Percentiles rank a stretch among this genome's conserved stretches.
phyloP scores from a whole-genome alignment of 1,140 invertebrate species.

The Euura lappo region DNA sequence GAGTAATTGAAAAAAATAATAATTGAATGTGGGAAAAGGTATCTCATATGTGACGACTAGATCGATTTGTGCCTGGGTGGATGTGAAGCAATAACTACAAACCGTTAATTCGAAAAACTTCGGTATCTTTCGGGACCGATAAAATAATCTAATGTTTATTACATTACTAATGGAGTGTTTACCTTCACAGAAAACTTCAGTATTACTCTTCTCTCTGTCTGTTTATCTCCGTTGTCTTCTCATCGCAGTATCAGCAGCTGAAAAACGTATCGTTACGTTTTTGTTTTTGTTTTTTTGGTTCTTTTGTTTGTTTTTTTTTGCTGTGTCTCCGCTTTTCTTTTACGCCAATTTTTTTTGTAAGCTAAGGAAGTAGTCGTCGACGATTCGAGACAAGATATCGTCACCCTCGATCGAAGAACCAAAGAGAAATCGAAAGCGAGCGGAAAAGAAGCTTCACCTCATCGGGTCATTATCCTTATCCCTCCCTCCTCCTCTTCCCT shows the following conservation, averaged over 20 bases:
- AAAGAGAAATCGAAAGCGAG: conserved; percentile 44
- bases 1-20: no score
- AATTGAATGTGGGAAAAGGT: no score
- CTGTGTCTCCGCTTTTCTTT: no score
- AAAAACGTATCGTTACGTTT: conserved; percentile 33
- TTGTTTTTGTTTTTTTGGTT: no score
- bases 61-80: no score
- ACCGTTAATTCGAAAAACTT: no score
- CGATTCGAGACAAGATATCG: conserved; percentile 14
- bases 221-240: no score
- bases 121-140: no score
- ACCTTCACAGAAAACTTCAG: conserved; percentile 48
- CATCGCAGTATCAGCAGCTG: conserved; percentile 31
- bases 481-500: no score
- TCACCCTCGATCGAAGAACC: conserved; percentile 37
- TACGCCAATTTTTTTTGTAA: conserved; percentile 24
- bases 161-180: conserved; percentile 47
- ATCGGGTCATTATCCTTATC: background rate
- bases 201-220: conserved; percentile 35
- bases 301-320: no score
- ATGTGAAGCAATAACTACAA: no score
- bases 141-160: conserved; percentile 43
- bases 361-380: conserved; percentile 36
- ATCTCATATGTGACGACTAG: no score
- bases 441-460: conserved; percentile 34